Percentiles rank a stretch among this genome's conserved stretches.
Evolutionary conservation across 1,140 invertebrate genomes (phyloP).

Genomic region (Coelopa frigida): DNA sequence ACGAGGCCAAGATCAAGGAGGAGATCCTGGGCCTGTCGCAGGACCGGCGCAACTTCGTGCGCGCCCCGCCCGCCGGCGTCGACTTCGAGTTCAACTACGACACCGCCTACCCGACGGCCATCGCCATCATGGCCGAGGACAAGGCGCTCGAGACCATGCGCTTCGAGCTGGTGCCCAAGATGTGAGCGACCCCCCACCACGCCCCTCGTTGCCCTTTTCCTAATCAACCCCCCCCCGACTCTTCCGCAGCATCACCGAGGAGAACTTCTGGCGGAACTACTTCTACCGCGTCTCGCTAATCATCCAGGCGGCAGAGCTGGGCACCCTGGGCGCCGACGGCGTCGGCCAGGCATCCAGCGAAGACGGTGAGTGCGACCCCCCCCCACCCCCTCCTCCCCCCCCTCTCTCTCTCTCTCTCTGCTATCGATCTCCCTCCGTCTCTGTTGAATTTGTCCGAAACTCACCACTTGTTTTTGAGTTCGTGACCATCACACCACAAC

Average conservation of each 20-base stretch:
- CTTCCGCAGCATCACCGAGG: constrained; percentile 79
- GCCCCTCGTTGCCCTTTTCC: background rate
- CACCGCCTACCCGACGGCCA: constrained; percentile 80
- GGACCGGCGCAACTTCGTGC: constrained; percentile 95
- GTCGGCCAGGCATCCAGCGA: constrained; percentile 43
- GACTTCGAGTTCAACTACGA: constrained; percentile 95
- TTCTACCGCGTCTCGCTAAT: constrained; percentile 98
- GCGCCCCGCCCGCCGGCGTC: constrained; percentile 90
- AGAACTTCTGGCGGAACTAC: constrained; percentile 99
- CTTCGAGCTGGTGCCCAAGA: constrained; percentile 97
- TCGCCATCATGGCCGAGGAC: constrained; percentile 90
- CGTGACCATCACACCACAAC: no score
- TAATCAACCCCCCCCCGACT: background rate
- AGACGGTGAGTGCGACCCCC: constrained; percentile 40
- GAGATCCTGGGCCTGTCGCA: constrained; percentile 91
- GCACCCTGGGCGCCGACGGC: constrained; percentile 47
- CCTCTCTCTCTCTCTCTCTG: constrained; percentile 2
- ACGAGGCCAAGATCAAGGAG: constrained; percentile 84
- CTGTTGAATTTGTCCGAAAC: background rate
- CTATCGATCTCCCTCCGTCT: background rate
- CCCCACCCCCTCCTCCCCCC: background rate
- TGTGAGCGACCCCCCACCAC: constrained; percentile 69
- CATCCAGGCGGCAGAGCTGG: constrained; percentile 85
- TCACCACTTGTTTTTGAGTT: no score
- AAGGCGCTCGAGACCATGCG: constrained; percentile 94